Evolutionary conservation across 2,113 vertebrate species (phyloP).

Genomic region (Arenaria interpres): DNA sequence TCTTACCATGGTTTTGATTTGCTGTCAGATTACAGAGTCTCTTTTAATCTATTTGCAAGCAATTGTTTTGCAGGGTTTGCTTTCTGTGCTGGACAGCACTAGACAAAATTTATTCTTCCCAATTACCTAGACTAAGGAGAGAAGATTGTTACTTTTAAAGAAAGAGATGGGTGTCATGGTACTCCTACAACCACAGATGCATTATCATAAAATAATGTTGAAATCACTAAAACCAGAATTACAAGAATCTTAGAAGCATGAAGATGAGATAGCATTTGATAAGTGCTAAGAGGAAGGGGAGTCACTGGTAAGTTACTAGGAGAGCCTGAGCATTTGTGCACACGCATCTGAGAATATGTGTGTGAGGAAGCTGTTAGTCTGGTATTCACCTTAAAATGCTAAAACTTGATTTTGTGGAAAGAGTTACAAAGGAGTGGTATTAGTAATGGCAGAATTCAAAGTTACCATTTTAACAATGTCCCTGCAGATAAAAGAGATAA

Average conservation of each 20-base stretch:
- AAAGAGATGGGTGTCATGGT: not conserved
- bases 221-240: not conserved
- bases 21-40: not conserved
- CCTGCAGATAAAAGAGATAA: not conserved
- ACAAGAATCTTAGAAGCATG: not conserved
- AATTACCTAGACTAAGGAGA: not conserved
- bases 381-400: not conserved
- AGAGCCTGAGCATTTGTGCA: not conserved
- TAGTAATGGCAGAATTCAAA: not conserved
- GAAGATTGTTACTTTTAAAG: not conserved
- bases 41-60: not conserved
- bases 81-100: not conserved
- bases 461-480: not conserved
- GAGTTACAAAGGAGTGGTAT: not conserved
- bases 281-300: not conserved
- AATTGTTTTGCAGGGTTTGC: not conserved
- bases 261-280: not conserved
- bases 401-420: not conserved
- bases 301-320: not conserved
- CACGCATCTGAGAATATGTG: rapidly evolving
- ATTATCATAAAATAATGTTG: not conserved
- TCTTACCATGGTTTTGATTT: not conserved
- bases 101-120: not conserved
- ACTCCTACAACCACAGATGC: not conserved
- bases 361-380: not conserved